phyloP scores from a whole-genome alignment of 2,888 invertebrate species.

The Polyommatus icarus region DNA sequence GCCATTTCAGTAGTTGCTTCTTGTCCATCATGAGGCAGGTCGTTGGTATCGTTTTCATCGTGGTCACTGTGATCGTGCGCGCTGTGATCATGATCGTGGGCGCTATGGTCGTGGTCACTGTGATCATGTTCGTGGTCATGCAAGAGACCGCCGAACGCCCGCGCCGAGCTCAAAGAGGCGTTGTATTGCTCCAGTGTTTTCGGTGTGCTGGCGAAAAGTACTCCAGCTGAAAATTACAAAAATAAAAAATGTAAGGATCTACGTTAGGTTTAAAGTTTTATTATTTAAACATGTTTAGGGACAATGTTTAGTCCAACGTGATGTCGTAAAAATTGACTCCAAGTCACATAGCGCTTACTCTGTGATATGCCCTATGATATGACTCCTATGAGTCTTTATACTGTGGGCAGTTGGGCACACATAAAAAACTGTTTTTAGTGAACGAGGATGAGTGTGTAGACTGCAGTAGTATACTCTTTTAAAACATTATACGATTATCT shows the following conservation, averaged over 20 bases:
- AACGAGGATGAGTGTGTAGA: no score
- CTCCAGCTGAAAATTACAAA: constrained; percentile 78
- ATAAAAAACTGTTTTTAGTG: no score
- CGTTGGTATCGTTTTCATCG: constrained; percentile 40
- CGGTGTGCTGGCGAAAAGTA: constrained; percentile 84
- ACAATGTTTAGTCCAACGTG: no score
- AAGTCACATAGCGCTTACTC: no score
- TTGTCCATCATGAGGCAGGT: constrained; percentile 35
- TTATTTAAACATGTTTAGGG: constrained; percentile 11
- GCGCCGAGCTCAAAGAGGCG: constrained; percentile 76
- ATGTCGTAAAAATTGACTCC: no score
- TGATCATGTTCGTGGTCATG: constrained; percentile 42
- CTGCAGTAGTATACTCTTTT: no score
- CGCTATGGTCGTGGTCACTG: constrained; percentile 42
- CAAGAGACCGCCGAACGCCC: constrained; percentile 80
- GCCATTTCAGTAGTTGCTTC: constrained; percentile 40
- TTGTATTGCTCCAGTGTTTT: constrained; percentile 79
- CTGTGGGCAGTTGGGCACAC: no score
- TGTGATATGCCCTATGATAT: no score
- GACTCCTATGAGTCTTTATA: no score
- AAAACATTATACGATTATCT: no score
- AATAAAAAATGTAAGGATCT: neutral
- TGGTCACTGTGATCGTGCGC: constrained; percentile 42
- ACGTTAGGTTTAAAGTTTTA: neutral
- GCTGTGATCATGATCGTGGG: constrained; percentile 46